Evolutionary conservation across 1,140 invertebrate genomes (phyloP).

Genomic region (Drosophila ficusphila): DNA sequence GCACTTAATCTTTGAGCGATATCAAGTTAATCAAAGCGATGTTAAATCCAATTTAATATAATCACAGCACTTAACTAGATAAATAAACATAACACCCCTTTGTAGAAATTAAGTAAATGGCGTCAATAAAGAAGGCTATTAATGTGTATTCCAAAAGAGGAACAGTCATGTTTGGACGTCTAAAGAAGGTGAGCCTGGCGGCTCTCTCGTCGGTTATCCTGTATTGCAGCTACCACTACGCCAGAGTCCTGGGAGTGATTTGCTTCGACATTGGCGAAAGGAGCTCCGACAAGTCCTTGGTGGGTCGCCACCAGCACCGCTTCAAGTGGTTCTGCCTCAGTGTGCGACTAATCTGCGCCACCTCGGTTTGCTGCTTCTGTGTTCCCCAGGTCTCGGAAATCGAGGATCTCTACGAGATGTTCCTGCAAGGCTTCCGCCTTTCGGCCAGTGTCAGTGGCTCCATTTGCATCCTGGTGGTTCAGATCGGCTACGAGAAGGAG

Average conservation of each 20-base stretch:
- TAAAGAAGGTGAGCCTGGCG: constrained; percentile 17
- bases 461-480: constrained; percentile 39
- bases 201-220: constrained; percentile 24
- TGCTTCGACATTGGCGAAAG: constrained; percentile 24
- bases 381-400: not conserved
- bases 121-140: not conserved
- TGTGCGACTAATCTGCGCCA: constrained; percentile 2
- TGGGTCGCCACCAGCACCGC: constrained; percentile 12
- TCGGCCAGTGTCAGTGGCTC: constrained; percentile 15
- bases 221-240: constrained; percentile 25
- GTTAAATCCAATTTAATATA: too few species aligned
- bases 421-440: constrained; percentile 29
- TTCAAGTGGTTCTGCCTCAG: constrained; percentile 56
- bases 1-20: not conserved
- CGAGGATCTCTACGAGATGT: constrained; percentile 12
- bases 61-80: not conserved
- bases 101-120: too few species aligned
- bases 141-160: too few species aligned
- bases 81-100: not conserved
- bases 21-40: not conserved
- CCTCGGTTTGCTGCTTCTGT: constrained; percentile 8
- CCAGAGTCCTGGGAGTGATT: constrained; percentile 27
- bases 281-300: not conserved
- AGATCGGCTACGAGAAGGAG: constrained; percentile 38
- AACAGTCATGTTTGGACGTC: constrained; percentile 26